A percentile compares a stretch with the other conserved stretches of the same genome.
Conservation (phyloP, 2,888 invertebrate species). For the Euplagia quadripunctaria region DNA sequence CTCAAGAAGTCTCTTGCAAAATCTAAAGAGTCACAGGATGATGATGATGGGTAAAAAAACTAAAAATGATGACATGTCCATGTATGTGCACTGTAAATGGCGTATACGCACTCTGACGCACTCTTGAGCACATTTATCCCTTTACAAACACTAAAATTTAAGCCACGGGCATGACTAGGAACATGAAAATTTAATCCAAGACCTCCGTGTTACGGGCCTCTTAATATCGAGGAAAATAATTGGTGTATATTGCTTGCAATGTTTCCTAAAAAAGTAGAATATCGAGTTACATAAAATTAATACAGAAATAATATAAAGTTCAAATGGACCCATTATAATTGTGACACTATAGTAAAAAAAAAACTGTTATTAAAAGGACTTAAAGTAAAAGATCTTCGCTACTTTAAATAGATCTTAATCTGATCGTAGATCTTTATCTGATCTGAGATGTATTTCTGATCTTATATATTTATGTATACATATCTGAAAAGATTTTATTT, state of each 20-base stretch:
- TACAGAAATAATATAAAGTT: too few species aligned
- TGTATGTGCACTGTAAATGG: conserved; percentile 57
- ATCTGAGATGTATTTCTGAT: background rate
- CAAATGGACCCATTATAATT: too few species aligned
- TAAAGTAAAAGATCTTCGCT: background rate
- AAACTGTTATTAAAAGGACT: too few species aligned
- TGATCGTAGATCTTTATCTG: background rate
- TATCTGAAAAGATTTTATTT: background rate
- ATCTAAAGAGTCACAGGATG: conserved; percentile 50
- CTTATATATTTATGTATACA: background rate
- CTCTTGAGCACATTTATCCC: conserved; percentile 29
- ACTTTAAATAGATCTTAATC: background rate
- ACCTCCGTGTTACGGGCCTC: background rate
- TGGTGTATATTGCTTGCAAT: background rate
- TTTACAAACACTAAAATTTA: background rate
- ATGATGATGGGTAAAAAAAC: conserved; percentile 48
- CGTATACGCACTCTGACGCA: conserved; percentile 38
- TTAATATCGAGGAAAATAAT: background rate
- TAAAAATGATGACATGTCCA: conserved; percentile 24
- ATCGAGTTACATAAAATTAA: too few species aligned
- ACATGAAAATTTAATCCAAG: background rate
- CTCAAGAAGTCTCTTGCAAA: conserved; percentile 47
- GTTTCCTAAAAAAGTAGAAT: too few species aligned
- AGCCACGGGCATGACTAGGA: background rate
- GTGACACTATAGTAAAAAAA: too few species aligned